Conservation (phyloP, 64 coral and sea anemone genomes). For the Dendronephthya gigantea region DNA sequence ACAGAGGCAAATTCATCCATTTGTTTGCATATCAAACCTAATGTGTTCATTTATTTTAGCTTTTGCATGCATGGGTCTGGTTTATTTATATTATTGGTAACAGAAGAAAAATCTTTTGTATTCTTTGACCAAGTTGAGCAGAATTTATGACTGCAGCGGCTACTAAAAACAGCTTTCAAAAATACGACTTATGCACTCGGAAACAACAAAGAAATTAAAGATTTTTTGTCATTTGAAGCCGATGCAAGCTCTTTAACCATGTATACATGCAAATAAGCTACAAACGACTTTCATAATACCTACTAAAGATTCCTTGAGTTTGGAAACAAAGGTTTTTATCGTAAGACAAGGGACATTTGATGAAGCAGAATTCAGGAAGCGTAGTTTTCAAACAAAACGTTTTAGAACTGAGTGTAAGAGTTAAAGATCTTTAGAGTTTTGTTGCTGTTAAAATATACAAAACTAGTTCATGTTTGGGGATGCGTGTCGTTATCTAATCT, state of each 20-base stretch:
- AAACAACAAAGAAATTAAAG: background rate
- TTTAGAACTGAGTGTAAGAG: background rate
- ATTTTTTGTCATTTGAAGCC: background rate
- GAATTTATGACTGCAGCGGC: background rate
- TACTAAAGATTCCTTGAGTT: background rate
- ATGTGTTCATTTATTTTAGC: too few species aligned
- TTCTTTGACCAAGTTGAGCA: background rate
- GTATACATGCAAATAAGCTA: background rate
- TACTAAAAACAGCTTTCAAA: background rate
- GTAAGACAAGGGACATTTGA: background rate
- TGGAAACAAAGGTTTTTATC: background rate
- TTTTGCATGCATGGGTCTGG: too few species aligned
- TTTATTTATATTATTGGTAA: too few species aligned
- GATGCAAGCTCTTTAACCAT: background rate
- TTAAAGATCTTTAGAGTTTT: background rate
- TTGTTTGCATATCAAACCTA: too few species aligned
- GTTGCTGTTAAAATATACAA: background rate
- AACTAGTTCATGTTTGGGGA: background rate
- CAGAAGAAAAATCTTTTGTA: too few species aligned
- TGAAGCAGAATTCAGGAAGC: background rate
- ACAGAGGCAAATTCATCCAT: too few species aligned
- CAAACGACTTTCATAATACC: background rate
- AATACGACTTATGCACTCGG: background rate
- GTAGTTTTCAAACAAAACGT: background rate
- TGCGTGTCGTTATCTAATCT: background rate